Conservation (phyloP, 30 jellyfish, hydroid and myxozoan species). For the Aurelia aurita region DNA sequence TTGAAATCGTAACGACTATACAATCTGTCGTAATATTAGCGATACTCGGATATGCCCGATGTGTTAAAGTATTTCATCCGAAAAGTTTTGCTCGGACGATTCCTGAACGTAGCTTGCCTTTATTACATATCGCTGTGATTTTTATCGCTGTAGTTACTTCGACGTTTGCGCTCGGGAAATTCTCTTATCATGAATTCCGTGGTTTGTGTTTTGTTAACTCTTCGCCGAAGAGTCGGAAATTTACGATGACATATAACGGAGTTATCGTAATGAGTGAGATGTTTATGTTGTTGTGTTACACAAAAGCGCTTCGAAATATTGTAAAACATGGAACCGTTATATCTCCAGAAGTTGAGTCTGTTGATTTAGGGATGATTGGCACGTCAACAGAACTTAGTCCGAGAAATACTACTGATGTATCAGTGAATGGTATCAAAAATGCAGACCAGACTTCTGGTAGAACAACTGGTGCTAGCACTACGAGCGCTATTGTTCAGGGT, state of each 20-base stretch:
- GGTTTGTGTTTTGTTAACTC: slow-evolving; percentile 12
- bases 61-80: background rate
- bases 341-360: no score
- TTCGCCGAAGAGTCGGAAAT: slow-evolving; percentile 4
- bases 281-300: background rate
- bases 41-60: slow-evolving; percentile 4
- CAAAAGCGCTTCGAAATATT: background rate
- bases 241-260: slow-evolving; percentile 12
- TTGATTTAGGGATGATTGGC: no score
- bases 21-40: slow-evolving; percentile 10
- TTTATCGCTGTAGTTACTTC: slow-evolving; percentile 16
- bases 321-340: no score
- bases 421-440: no score
- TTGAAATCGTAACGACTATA: slow-evolving; percentile 9
- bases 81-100: background rate
- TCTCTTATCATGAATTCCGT: slow-evolving; percentile 8
- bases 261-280: background rate
- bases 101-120: background rate
- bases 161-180: slow-evolving; percentile 18
- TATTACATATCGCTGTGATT: slow-evolving; percentile 14
- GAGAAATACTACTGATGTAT: no score
- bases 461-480: no score
- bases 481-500: no score
- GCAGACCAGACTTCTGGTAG: no score
- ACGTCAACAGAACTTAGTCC: no score